Evolutionary conservation across 2,113 vertebrate species (phyloP).

Genomic region (Tyto alba): DNA sequence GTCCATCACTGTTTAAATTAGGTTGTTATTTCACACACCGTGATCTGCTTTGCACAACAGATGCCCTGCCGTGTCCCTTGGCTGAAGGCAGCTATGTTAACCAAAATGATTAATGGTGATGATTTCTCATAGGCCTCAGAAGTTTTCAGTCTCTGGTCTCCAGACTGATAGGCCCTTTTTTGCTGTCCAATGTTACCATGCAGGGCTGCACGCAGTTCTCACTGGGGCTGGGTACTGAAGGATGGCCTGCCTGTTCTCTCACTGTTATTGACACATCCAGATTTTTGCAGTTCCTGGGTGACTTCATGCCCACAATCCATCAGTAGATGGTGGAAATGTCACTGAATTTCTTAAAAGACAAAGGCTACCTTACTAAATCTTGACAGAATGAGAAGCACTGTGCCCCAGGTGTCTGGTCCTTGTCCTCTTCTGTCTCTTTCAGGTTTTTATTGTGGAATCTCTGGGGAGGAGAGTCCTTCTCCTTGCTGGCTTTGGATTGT

Average conservation of each 20-base stretch:
- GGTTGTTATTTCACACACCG: accelerated
- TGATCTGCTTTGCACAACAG: not conserved
- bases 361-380: not conserved
- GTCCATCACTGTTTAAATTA: not conserved
- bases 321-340: not conserved
- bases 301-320: not conserved
- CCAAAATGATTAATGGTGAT: not conserved
- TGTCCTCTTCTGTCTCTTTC: not conserved
- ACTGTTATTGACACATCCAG: not conserved
- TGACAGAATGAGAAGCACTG: not conserved
- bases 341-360: not conserved
- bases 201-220: not conserved
- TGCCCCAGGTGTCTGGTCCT: not conserved
- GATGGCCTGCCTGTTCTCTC: not conserved
- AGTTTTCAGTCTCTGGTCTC: not conserved
- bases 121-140: too few relatives aligned
- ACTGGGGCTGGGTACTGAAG: not conserved
- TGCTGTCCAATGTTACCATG: not conserved
- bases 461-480: slow-evolving; percentile 81
- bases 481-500: slow-evolving; percentile 84
- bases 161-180: not conserved
- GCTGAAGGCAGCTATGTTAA: not conserved
- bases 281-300: not conserved
- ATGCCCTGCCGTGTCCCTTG: not conserved
- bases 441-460: slow-evolving; percentile 90